These are phyloP conservation scores for Bostrychus sinensis DNA, from an alignment of 2,113 vertebrate genomes.

Conservation along the genomic window DNA sequence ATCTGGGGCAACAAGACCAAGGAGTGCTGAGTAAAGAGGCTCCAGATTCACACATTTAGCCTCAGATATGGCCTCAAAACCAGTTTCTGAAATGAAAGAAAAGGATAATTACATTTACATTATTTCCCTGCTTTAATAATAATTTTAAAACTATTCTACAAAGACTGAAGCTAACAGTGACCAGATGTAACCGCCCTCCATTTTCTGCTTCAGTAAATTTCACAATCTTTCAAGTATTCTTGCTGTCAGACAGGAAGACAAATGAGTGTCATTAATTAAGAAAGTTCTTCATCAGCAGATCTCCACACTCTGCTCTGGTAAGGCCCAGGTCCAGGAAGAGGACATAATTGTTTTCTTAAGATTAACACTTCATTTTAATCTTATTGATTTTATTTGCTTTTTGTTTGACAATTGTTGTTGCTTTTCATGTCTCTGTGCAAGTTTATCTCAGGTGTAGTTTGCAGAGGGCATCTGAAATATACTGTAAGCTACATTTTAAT, in stretches of 20 bases:
- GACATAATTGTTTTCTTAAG: background rate
- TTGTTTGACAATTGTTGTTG: background rate
- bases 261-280: conserved; percentile 47
- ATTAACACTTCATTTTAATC: too few relatives aligned
- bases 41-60: conserved; percentile 19
- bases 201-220: conserved; percentile 48
- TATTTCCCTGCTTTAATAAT: background rate
- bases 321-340: background rate
- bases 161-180: background rate
- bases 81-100: background rate
- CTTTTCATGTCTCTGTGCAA: background rate
- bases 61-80: conserved; percentile 20
- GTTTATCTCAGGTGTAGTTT: background rate
- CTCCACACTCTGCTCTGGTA: conserved; percentile 4
- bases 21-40: conserved; percentile 21
- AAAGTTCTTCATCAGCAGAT: conserved; percentile 44
- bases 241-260: conserved; percentile 27
- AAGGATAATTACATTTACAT: background rate
- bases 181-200: conserved; percentile 21
- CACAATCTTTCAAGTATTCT: conserved; percentile 18
- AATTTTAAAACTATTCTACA: background rate
- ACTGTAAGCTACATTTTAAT: too few relatives aligned
- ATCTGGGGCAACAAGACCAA: conserved; percentile 62
- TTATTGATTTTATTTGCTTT: too few relatives aligned
- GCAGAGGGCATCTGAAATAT: too few relatives aligned